Conservation (phyloP, 2,888 invertebrate genomes). For the Netelia inedita region DNA sequence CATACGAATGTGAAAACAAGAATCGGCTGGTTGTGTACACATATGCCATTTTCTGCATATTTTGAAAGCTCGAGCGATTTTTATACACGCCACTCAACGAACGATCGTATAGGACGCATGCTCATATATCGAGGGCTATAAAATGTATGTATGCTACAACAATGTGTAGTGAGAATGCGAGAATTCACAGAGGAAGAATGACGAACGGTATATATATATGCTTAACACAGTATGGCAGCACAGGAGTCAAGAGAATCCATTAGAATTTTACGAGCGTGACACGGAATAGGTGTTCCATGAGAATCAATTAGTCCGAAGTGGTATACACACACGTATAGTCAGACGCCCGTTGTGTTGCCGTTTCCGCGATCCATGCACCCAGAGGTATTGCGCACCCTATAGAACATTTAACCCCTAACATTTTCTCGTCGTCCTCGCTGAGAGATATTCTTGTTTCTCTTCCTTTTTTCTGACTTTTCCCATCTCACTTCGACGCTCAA, state of each 20-base stretch:
- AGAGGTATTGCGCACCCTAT: no score
- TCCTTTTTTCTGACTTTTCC: no score
- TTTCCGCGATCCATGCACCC: neutral
- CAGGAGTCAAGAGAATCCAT: constrained; percentile 46
- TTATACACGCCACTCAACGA: constrained; percentile 6
- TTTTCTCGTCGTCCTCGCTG: no score
- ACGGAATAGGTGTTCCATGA: constrained; percentile 58
- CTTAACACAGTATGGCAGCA: neutral
- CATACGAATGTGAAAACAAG: no score
- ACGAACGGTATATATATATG: constrained; percentile 14
- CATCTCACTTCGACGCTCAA: no score
- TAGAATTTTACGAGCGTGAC: constrained; percentile 60
- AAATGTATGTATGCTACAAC: constrained; percentile 38
- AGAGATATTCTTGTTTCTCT: no score
- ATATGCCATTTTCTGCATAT: neutral
- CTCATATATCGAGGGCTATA: constrained; percentile 10
- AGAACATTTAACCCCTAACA: no score
- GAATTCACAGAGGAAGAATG: constrained; percentile 29
- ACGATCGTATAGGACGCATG: constrained; percentile 9
- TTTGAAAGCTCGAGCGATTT: constrained; percentile 5
- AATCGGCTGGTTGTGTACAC: neutral
- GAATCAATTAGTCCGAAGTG: constrained; percentile 57
- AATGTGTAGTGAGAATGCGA: constrained; percentile 28
- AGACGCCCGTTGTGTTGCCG: constrained; percentile 14
- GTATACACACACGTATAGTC: constrained; percentile 19